These are phyloP conservation scores for Callopanchax toddi DNA, from an alignment of 2,113 vertebrate genomes.

Conservation along the genomic window DNA sequence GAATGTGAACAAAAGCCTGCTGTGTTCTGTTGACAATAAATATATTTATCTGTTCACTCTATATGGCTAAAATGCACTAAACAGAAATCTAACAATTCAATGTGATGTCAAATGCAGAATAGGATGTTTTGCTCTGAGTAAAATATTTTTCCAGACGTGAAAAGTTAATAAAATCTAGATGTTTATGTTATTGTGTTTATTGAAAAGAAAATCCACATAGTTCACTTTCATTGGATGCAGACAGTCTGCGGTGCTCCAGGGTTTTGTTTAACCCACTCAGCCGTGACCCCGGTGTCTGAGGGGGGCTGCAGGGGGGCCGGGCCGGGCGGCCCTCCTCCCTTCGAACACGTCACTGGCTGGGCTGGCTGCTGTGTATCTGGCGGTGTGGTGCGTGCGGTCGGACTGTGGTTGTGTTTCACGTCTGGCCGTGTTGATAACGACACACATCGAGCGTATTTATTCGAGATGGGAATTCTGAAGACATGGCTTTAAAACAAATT, in stretches of 20 bases:
- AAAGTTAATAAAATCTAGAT: no score
- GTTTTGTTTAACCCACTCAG: conserved; percentile 24
- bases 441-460: conserved; percentile 69
- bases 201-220: not conserved
- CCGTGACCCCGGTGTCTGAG: conserved; percentile 41
- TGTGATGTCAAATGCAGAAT: not conserved
- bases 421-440: conserved; percentile 68
- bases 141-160: no score
- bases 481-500: conserved; percentile 75
- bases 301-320: conserved; percentile 18
- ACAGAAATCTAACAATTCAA: no score
- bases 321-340: conserved; percentile 64
- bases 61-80: no score
- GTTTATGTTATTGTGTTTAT: no score
- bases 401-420: conserved; percentile 75
- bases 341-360: conserved; percentile 69
- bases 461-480: conserved; percentile 78
- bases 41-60: no score
- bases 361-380: conserved; percentile 48
- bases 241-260: not conserved
- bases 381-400: conserved; percentile 69
- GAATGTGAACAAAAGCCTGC: no score
- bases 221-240: no score
- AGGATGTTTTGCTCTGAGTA: no score
- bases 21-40: no score